Evolutionary conservation across 2,113 vertebrate species (phyloP).

Genomic region (Otus sunia): DNA sequence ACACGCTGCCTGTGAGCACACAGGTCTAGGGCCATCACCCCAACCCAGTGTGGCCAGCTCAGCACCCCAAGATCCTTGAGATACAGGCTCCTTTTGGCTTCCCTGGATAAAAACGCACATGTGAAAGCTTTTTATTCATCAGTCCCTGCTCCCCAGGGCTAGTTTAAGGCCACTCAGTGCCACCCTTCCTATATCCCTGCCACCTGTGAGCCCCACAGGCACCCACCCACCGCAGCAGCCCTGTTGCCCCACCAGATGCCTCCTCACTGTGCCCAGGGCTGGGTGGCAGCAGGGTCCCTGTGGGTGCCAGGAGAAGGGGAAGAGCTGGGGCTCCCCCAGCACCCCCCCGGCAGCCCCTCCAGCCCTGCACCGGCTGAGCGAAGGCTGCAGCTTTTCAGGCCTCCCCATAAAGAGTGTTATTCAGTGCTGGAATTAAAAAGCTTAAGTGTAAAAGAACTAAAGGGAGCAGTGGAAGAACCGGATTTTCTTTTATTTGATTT

Average conservation of each 20-base stretch:
- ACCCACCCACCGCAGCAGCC: neutral
- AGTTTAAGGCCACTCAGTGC: neutral
- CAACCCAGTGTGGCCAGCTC: neutral
- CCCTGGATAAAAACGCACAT: rapidly evolving
- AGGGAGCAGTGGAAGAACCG: conserved; percentile 50
- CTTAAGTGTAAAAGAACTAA: neutral
- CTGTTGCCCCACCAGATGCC: neutral
- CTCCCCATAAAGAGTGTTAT: neutral
- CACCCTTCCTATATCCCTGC: neutral
- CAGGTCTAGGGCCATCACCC: neutral
- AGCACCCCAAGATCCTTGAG: neutral
- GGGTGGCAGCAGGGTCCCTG: neutral
- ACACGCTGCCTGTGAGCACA: rapidly evolving
- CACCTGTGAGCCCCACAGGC: neutral
- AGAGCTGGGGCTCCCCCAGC: rapidly evolving
- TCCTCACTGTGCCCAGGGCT: neutral
- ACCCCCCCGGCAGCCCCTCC: rapidly evolving
- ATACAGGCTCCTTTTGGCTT: neutral
- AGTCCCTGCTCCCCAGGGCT: neutral
- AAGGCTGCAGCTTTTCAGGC: neutral
- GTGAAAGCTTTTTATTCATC: neutral
- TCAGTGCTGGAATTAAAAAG: neutral
- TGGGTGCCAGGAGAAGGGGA: neutral
- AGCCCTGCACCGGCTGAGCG: rapidly evolving
- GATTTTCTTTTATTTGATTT: conserved; percentile 63